Percentiles rank a stretch among this genome's conserved stretches.
These are phyloP conservation scores for Xylota segnis DNA, from an alignment of 2,888 invertebrate genomes.

Conservation along the genomic window DNA sequence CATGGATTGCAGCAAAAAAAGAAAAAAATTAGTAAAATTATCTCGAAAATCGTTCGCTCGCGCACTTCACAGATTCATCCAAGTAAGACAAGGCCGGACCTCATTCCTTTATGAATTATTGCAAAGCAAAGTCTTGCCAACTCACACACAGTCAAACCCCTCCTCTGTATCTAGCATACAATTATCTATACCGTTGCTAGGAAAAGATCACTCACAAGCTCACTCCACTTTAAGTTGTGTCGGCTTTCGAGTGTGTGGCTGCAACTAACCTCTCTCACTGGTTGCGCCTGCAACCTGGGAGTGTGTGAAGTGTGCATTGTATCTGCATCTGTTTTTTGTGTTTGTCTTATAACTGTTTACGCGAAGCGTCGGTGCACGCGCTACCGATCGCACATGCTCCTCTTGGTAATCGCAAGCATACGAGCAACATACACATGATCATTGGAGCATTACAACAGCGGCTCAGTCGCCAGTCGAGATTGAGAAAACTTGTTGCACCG, in stretches of 20 bases:
- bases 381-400: slow-evolving; percentile 63
- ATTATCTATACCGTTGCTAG: slow-evolving; percentile 64
- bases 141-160: background rate
- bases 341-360: slow-evolving; percentile 68
- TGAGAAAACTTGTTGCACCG: slow-evolving; percentile 42
- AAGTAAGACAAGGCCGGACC: slow-evolving; percentile 73
- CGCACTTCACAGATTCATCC: slow-evolving; percentile 68
- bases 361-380: slow-evolving; percentile 72
- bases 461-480: slow-evolving; percentile 14
- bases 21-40: slow-evolving; percentile 24
- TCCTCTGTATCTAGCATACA: slow-evolving; percentile 34
- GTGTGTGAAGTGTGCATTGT: slow-evolving; percentile 44
- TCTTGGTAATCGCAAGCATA: slow-evolving; percentile 12
- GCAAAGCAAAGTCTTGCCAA: slow-evolving; percentile 16
- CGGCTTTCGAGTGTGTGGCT: background rate
- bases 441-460: slow-evolving; percentile 62
- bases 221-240: slow-evolving; percentile 4
- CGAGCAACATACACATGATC: slow-evolving; percentile 55
- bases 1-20: background rate
- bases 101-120: slow-evolving; percentile 73
- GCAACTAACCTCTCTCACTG: slow-evolving; percentile 6
- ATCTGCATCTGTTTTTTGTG: slow-evolving; percentile 34
- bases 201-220: slow-evolving; percentile 47
- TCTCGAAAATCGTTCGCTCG: slow-evolving; percentile 64
- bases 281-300: slow-evolving; percentile 12